These are phyloP conservation scores for Enhydra lutris DNA, from an alignment of 2,113 vertebrate genomes.

Conservation along the genomic window DNA sequence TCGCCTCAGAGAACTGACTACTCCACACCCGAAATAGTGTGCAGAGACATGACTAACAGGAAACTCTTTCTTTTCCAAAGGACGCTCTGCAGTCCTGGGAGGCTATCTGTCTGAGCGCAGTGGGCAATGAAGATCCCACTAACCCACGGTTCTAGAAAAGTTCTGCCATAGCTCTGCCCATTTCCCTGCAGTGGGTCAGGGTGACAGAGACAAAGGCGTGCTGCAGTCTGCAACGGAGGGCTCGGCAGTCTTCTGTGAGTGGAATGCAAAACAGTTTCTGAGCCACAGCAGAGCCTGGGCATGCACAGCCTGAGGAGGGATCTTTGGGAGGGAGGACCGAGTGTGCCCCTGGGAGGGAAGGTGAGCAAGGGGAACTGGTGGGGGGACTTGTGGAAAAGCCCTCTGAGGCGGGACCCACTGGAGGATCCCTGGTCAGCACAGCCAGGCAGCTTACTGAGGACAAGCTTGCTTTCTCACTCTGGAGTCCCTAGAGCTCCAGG, in stretches of 20 bases:
- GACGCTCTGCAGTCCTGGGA: background rate
- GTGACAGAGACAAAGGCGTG: constrained; percentile 67
- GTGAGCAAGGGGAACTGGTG: background rate
- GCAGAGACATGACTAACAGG: background rate
- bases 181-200: constrained; percentile 41
- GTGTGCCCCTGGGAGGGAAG: background rate
- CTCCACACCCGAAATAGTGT: background rate
- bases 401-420: background rate
- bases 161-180: background rate
- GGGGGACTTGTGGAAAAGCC: background rate
- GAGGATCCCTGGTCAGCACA: background rate
- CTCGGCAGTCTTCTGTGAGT: constrained; percentile 66
- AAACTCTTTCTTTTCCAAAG: background rate
- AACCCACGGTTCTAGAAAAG: background rate
- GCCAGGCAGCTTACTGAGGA: background rate
- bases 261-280: constrained; percentile 65
- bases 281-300: background rate
- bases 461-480: background rate
- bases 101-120: background rate
- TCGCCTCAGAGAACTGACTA: background rate
- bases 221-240: constrained; percentile 57
- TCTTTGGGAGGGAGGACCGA: background rate
- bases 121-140: background rate
- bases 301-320: background rate
- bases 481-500: background rate